phyloP scores from a whole-genome alignment of 2,113 vertebrate genomes.

The Epinephelus lanceolatus region DNA sequence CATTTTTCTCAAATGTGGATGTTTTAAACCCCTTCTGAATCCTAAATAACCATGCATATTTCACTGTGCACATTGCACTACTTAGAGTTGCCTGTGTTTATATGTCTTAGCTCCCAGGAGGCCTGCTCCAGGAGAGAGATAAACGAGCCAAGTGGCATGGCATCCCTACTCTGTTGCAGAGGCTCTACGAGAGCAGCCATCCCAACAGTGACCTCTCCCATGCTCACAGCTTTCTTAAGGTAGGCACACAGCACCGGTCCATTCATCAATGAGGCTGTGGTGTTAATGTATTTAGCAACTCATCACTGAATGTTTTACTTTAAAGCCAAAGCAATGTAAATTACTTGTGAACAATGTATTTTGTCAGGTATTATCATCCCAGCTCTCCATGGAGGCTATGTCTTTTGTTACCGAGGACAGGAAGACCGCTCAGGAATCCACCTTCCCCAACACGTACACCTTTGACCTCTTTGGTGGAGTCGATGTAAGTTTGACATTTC shows the following conservation, averaged over 20 bases:
- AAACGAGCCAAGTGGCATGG: conserved; percentile 96
- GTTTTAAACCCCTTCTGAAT: background rate
- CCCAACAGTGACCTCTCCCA: conserved; percentile 95
- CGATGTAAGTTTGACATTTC: conserved; percentile 88
- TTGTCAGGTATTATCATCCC: conserved; percentile 92
- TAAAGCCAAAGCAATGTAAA: background rate
- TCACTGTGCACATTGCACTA: background rate
- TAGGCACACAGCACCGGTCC: conserved; percentile 64
- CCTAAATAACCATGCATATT: background rate
- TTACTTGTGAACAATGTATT: background rate
- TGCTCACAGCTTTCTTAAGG: conserved; percentile 95
- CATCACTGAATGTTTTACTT: background rate
- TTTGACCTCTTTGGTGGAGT: conserved; percentile 99
- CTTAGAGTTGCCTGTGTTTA: conserved; percentile 11
- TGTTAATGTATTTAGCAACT: background rate
- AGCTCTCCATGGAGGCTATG: conserved; percentile 99
- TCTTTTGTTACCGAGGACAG: conserved; percentile 96
- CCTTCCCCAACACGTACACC: conserved; percentile 96
- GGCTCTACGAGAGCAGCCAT: conserved; percentile 93
- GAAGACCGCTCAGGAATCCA: conserved; percentile 93
- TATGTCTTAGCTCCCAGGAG: conserved; percentile 89
- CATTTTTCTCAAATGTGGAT: background rate
- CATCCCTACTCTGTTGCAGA: conserved; percentile 93
- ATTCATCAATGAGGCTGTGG: background rate
- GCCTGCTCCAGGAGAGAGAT: conserved; percentile 93